Conservation (phyloP, 1,140 invertebrate species). For the Drepana arcuata region DNA sequence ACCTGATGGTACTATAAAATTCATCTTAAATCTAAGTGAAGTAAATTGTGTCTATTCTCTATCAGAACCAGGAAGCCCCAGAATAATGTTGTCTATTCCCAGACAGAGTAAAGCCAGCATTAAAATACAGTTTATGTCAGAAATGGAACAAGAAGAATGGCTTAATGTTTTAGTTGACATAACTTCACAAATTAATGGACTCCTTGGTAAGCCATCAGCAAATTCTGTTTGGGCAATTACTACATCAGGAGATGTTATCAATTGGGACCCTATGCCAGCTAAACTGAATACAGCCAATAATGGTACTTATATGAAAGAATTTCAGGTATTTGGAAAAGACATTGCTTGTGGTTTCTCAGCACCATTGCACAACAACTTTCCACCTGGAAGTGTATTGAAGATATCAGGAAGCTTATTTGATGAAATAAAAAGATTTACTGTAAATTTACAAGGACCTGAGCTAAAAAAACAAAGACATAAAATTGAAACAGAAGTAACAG, state of each 20-base stretch:
- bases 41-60: constrained; percentile 82
- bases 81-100: constrained; percentile 81
- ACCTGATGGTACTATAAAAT: constrained; percentile 82
- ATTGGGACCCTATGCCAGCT: constrained; percentile 78
- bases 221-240: constrained; percentile 86
- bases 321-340: constrained; percentile 79
- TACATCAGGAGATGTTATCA: constrained; percentile 84
- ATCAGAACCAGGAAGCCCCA: constrained; percentile 83
- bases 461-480: constrained; percentile 76
- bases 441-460: constrained; percentile 83
- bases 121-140: constrained; percentile 82
- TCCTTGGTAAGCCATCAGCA: constrained; percentile 77
- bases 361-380: constrained; percentile 76
- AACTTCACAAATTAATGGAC: constrained; percentile 80
- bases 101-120: constrained; percentile 73
- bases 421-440: constrained; percentile 79
- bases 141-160: constrained; percentile 91
- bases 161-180: constrained; percentile 80
- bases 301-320: constrained; percentile 75
- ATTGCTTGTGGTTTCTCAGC: constrained; percentile 65
- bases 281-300: constrained; percentile 64
- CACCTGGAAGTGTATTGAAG: constrained; percentile 76
- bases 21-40: constrained; percentile 76
- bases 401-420: constrained; percentile 80
- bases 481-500: constrained; percentile 77